Evolutionary conservation across 2,888 invertebrate species (phyloP).

Genomic region (Diachrysia chrysitis): DNA sequence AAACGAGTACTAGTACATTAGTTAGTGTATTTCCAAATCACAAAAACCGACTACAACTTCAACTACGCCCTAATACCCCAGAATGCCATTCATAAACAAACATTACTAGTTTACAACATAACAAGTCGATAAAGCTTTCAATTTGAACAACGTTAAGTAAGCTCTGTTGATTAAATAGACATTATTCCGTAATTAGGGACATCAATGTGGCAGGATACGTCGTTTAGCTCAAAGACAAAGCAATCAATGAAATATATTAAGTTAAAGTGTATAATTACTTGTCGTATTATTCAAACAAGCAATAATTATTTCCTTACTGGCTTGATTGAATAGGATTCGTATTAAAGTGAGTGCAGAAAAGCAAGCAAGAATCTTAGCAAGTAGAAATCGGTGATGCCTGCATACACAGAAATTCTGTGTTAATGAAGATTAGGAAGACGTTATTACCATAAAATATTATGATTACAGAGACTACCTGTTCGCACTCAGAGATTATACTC

Average conservation of each 20-base stretch:
- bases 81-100: conserved; percentile 21
- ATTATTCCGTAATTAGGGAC: not conserved
- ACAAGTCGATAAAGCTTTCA: conserved; percentile 24
- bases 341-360: not conserved
- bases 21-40: not conserved
- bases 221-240: conserved; percentile 3
- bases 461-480: not conserved
- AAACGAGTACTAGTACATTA: no score
- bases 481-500: not conserved
- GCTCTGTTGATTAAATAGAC: not conserved
- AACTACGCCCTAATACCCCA: conserved; percentile 25
- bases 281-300: not conserved
- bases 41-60: no score
- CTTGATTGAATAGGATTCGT: not conserved
- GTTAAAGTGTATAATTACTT: not conserved
- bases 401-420: no score
- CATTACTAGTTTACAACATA: conserved; percentile 23
- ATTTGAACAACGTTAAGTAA: conserved; percentile 6
- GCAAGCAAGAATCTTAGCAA: not conserved
- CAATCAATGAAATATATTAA: not conserved
- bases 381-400: no score
- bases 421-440: not conserved
- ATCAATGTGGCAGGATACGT: not conserved
- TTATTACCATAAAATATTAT: not conserved
- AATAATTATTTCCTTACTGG: not conserved